Conservation (phyloP, 2,797 vertebrate genomes). For the Numenius phaeopus region DNA sequence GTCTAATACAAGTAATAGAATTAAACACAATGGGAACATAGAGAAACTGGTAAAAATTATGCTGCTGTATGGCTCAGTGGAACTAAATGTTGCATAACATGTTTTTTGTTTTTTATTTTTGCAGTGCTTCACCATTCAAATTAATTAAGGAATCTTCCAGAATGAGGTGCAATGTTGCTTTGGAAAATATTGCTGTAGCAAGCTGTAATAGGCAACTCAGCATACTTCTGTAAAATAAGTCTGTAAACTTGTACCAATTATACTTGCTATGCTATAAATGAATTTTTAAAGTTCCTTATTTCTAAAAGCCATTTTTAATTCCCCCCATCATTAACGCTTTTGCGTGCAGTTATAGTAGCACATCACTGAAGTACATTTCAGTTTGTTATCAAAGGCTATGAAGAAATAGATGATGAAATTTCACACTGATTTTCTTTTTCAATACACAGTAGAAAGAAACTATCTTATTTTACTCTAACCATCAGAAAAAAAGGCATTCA, state of each 20-base stretch:
- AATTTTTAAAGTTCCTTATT: neutral
- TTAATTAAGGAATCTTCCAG: conserved; percentile 67
- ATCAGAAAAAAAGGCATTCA: neutral
- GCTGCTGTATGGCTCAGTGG: conserved; percentile 49
- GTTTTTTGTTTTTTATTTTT: conserved; percentile 54
- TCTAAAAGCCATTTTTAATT: neutral
- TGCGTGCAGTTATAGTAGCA: neutral
- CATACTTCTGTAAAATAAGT: neutral
- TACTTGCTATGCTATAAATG: neutral
- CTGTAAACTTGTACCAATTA: conserved; percentile 5
- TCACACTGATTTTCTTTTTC: conserved; percentile 3
- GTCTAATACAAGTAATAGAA: conserved; percentile 30
- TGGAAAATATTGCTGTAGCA: conserved; percentile 14
- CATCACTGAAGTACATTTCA: neutral
- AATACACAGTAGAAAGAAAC: neutral
- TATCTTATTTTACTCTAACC: neutral
- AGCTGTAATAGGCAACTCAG: neutral
- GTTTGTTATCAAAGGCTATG: neutral
- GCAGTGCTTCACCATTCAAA: conserved; percentile 38
- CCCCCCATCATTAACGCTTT: neutral
- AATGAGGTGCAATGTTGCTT: conserved; percentile 42
- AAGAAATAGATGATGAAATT: conserved; percentile 27
- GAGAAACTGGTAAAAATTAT: conserved; percentile 60
- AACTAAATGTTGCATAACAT: conserved; percentile 67
- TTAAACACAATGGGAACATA: conserved; percentile 59